Conservation (phyloP, 2,888 invertebrate species). For the Rhagonycha lutea region DNA sequence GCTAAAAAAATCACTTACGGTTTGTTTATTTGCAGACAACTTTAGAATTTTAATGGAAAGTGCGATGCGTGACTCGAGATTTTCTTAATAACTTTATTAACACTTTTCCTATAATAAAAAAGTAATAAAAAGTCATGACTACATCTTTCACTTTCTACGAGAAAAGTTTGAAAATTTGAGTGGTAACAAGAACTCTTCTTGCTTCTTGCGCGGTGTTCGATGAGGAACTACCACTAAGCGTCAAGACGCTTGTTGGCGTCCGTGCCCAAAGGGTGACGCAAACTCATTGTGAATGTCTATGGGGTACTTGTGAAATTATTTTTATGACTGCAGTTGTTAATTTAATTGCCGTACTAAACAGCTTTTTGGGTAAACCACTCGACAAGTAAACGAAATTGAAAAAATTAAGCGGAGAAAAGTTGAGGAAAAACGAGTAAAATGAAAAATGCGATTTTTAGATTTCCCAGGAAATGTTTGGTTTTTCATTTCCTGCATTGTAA, state of each 20-base stretch:
- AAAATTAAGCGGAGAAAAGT: neutral
- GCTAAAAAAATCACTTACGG: neutral
- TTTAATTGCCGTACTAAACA: neutral
- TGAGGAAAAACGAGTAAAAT: neutral
- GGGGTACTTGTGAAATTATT: neutral
- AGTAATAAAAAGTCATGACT: neutral
- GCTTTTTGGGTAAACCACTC: neutral
- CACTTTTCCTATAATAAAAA: neutral
- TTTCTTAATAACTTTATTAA: neutral
- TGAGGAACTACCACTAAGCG: conserved; percentile 14
- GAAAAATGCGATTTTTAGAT: neutral
- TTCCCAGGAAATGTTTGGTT: neutral
- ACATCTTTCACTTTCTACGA: neutral
- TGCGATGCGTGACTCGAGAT: neutral
- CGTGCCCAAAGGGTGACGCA: conserved; percentile 14
- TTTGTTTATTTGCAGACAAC: neutral
- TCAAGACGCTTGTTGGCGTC: conserved; percentile 16
- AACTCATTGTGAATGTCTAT: conserved; percentile 9
- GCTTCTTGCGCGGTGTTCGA: conserved; percentile 13
- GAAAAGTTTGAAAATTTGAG: neutral
- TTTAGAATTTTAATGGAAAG: neutral
- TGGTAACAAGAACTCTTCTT: neutral
- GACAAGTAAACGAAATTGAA: neutral
- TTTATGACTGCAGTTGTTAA: neutral
- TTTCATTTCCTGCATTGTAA: neutral